phyloP scores from a whole-genome alignment of 2,113 vertebrate genomes.

The Aleadryas rufinucha region DNA sequence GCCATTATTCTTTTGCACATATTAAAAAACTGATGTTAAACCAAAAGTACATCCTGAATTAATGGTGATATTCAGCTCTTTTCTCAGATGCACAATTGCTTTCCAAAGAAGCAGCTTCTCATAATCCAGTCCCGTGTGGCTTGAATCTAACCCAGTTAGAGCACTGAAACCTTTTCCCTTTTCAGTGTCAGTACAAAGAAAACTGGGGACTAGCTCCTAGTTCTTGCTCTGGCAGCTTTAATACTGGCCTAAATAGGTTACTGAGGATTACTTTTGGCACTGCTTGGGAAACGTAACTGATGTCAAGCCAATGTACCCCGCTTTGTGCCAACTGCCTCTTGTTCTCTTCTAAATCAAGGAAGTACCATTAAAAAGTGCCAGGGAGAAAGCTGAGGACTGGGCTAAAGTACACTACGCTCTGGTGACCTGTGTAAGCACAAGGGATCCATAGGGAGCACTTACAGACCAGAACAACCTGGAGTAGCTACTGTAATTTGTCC shows the following conservation, averaged over 20 bases:
- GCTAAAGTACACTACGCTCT: neutral
- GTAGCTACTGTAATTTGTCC: neutral
- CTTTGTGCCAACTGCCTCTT: conserved; percentile 9
- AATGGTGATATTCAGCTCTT: neutral
- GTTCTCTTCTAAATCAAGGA: neutral
- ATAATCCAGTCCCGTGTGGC: neutral
- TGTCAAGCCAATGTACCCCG: neutral
- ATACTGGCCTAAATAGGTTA: conserved; percentile 1
- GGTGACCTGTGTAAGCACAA: neutral
- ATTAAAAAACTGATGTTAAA: neutral
- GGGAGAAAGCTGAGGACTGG: neutral
- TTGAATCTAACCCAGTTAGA: neutral
- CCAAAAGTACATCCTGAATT: neutral
- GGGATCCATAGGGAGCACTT: neutral
- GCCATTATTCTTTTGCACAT: neutral
- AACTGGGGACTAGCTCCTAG: neutral
- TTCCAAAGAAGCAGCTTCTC: conserved; percentile 2
- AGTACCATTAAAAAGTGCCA: neutral
- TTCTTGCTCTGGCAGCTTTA: neutral
- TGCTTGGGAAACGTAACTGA: neutral
- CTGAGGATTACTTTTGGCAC: conserved; percentile 11
- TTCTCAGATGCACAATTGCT: neutral
- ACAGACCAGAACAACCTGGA: neutral
- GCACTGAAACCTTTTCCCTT: neutral
- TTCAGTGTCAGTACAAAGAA: neutral